phyloP scores from a whole-genome alignment of 2,888 invertebrate genomes.

The Pecten maximus region DNA sequence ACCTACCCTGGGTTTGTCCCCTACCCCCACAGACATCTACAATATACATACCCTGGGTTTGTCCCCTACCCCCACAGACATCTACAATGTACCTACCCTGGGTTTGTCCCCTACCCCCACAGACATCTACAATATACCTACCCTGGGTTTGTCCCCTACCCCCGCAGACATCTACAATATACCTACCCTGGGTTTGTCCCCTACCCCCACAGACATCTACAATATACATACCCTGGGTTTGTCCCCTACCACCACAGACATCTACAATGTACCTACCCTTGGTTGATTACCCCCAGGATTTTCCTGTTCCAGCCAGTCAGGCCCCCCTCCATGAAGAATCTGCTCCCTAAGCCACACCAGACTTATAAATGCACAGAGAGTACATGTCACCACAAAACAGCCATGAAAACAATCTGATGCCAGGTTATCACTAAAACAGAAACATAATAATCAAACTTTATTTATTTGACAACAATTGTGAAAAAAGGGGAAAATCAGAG shows the following conservation, averaged over 20 bases:
- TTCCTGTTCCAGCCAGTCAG: conserved; percentile 93
- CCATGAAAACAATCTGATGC: conserved; percentile 97
- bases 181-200: conserved; percentile 70
- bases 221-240: conserved; percentile 65
- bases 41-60: conserved; percentile 66
- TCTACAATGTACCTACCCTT: conserved; percentile 61
- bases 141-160: conserved; percentile 91
- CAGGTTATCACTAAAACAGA: conserved; percentile 88
- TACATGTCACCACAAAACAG: conserved; percentile 97
- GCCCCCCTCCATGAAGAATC: conserved; percentile 97
- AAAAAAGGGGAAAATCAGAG: too few species aligned
- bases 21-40: conserved; percentile 44
- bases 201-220: conserved; percentile 51
- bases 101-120: conserved; percentile 65
- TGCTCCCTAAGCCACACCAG: conserved; percentile 98
- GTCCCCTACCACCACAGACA: not conserved
- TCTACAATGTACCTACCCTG: conserved; percentile 62
- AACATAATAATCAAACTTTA: too few species aligned
- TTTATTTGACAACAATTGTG: too few species aligned
- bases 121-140: conserved; percentile 54
- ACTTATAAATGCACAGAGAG: conserved; percentile 97
- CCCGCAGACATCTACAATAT: conserved; percentile 54
- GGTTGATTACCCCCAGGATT: conserved; percentile 68
- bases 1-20: conserved; percentile 57
- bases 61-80: conserved; percentile 85